Evolutionary conservation across 2,113 vertebrate genomes (phyloP).

Genomic region (Archocentrus centrarchus): DNA sequence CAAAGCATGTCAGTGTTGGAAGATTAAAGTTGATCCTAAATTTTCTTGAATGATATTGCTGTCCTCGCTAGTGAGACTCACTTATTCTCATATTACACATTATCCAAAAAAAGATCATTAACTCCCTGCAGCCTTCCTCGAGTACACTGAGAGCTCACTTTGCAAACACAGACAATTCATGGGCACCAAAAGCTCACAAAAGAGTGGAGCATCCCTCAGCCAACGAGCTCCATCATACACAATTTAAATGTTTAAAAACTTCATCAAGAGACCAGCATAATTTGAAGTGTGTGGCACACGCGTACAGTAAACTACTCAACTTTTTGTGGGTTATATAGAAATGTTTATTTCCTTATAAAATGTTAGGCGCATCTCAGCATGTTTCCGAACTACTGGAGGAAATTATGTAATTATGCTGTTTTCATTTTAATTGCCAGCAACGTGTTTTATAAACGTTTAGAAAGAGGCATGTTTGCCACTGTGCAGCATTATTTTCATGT

Average conservation of each 20-base stretch:
- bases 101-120: neutral
- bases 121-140: neutral
- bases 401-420: neutral
- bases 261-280: neutral
- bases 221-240: too few relatives aligned
- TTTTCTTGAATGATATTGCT: neutral
- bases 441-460: neutral
- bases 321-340: too few relatives aligned
- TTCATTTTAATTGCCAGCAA: neutral
- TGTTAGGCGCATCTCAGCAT: too few relatives aligned
- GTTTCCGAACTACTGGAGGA: neutral
- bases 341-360: too few relatives aligned
- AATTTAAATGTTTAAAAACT: neutral
- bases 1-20: neutral
- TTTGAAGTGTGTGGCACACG: neutral
- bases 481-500: neutral
- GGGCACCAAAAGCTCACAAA: neutral
- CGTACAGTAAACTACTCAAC: neutral
- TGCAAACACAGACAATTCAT: neutral
- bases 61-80: neutral
- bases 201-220: neutral
- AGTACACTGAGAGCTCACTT: constrained; percentile 1
- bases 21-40: constrained; percentile 23
- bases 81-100: neutral
- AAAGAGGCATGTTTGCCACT: neutral